A percentile compares a stretch with the other conserved stretches of the same genome.
Conservation (phyloP, 1,140 invertebrate genomes). For the Drosophila quadrilineata region DNA sequence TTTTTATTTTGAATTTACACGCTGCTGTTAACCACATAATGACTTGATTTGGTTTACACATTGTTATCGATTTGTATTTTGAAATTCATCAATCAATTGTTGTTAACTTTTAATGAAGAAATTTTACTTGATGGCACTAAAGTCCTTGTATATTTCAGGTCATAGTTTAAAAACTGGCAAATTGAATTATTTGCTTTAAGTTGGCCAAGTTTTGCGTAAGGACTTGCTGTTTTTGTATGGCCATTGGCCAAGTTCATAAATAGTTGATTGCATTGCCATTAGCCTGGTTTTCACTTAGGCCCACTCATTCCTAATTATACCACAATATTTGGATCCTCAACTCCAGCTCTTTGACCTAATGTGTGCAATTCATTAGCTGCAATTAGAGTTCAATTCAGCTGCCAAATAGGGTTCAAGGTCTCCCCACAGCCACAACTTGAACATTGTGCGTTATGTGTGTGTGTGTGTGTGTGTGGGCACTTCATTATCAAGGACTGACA, state of each 20-base stretch:
- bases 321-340: conserved; percentile 10
- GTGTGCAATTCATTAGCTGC: conserved; percentile 65
- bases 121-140: too few species aligned
- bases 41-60: background rate
- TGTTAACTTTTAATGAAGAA: too few species aligned
- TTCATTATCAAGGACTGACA: conserved; percentile 51
- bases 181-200: too few species aligned
- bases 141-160: too few species aligned
- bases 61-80: too few species aligned
- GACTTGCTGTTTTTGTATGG: background rate
- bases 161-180: too few species aligned
- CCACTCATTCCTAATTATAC: conserved; percentile 9
- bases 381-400: conserved; percentile 70
- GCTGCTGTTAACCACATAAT: background rate
- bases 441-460: conserved; percentile 20
- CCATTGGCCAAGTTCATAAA: conserved; percentile 31
- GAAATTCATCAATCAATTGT: too few species aligned
- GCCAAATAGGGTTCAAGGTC: conserved; percentile 47
- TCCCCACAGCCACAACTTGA: conserved; percentile 13
- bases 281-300: conserved; percentile 17
- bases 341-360: conserved; percentile 62
- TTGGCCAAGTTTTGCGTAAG: background rate
- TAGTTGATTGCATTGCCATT: conserved; percentile 59
- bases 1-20: too few species aligned
- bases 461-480: too few species aligned